A percentile compares a stretch with the other conserved stretches of the same genome.
Conservation (phyloP, 1,140 invertebrate genomes). For the Drosophila nebulosa region DNA sequence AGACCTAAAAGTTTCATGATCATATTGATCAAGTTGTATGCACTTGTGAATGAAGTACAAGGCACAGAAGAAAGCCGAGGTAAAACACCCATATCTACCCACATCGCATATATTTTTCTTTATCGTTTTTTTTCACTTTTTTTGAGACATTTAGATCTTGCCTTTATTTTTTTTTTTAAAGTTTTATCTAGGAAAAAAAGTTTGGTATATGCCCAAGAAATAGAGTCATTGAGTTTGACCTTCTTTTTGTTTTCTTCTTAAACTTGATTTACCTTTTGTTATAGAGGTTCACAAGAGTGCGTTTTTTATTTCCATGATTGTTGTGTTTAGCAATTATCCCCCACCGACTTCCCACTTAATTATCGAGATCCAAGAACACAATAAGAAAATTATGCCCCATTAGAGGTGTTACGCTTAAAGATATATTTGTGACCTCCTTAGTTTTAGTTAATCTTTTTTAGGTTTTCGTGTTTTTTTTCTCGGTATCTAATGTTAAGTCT, state of each 20-base stretch:
- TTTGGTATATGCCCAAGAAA: neutral
- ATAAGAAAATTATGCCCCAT: slow-evolving; percentile 69
- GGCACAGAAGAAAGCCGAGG: too few species aligned
- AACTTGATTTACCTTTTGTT: slow-evolving; percentile 48
- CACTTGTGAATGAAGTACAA: neutral
- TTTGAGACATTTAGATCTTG: neutral
- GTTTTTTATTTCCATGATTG: slow-evolving; percentile 3
- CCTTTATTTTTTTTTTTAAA: neutral
- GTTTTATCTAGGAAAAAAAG: neutral
- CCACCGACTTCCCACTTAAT: slow-evolving; percentile 69
- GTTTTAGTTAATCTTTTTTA: slow-evolving; percentile 10
- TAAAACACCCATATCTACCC: neutral
- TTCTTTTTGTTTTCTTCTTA: slow-evolving; percentile 36
- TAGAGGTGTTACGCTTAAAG: slow-evolving; percentile 49
- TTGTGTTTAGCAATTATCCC: slow-evolving; percentile 17
- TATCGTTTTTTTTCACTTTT: neutral
- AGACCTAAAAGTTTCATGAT: neutral
- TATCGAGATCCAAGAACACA: slow-evolving; percentile 50
- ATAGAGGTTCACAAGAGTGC: slow-evolving; percentile 21
- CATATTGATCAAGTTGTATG: neutral
- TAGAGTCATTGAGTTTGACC: slow-evolving; percentile 36
- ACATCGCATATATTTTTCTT: neutral
- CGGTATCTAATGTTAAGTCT: neutral
- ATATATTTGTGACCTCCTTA: slow-evolving; percentile 13
- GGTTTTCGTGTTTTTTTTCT: neutral